Conservation (phyloP, 1,140 invertebrate genomes). For the Hycleus phaleratus region DNA sequence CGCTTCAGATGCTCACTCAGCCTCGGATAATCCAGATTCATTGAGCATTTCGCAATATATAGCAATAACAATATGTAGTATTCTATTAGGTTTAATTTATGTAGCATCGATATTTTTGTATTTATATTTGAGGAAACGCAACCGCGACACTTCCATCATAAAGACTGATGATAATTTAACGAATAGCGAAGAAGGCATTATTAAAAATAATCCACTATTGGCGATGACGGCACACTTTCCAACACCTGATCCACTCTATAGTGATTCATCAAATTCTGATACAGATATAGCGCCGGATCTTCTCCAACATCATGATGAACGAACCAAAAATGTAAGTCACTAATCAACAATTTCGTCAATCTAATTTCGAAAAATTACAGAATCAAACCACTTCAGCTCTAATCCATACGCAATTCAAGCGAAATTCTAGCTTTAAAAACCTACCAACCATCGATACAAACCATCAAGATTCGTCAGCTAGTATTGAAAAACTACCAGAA, state of each 20-base stretch:
- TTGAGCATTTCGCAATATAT: constrained; percentile 65
- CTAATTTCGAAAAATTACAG: constrained; percentile 37
- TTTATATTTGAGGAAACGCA: constrained; percentile 51
- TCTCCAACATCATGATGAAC: constrained; percentile 32
- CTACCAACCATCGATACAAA: constrained; percentile 14
- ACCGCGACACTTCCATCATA: constrained; percentile 32
- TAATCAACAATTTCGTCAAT: not conserved
- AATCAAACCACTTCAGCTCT: constrained; percentile 59
- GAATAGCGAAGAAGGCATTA: constrained; percentile 49
- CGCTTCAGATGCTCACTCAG: constrained; percentile 54
- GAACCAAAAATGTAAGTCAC: constrained; percentile 9
- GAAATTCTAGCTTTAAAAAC: not conserved
- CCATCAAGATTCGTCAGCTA: constrained; percentile 43
- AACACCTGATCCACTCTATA: constrained; percentile 31
- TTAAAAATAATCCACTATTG: constrained; percentile 71
- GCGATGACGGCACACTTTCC: constrained; percentile 53
- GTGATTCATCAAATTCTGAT: constrained; percentile 43
- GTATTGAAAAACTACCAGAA: constrained; percentile 65
- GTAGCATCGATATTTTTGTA: constrained; percentile 75
- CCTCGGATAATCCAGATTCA: constrained; percentile 43
- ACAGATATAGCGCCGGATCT: constrained; percentile 32
- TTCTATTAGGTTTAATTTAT: constrained; percentile 73
- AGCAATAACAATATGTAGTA: constrained; percentile 70
- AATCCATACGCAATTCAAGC: constrained; percentile 49
- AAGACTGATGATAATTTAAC: constrained; percentile 31